Conservation (phyloP, 2,113 vertebrate genomes). For the Stegastes partitus region DNA sequence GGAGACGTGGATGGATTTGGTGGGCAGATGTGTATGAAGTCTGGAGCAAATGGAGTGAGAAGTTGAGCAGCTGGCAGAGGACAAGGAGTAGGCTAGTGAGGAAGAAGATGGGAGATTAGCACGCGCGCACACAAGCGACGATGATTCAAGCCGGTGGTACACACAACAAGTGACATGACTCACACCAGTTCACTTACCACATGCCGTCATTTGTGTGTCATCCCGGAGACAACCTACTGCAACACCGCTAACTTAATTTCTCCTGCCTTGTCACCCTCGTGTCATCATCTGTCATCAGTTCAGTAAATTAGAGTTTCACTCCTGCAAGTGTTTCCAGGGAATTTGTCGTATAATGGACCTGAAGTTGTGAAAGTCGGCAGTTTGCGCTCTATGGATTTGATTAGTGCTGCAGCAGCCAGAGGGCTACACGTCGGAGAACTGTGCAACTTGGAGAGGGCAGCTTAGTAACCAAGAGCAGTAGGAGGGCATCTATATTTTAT, state of each 20-base stretch:
- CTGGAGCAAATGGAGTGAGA: conserved; percentile 85
- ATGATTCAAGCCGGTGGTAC: conserved; percentile 46
- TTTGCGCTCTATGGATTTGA: conserved; percentile 48
- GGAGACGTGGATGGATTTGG: conserved; percentile 57
- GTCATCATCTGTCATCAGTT: conserved; percentile 74
- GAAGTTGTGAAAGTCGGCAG: conserved; percentile 58
- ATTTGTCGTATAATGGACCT: conserved; percentile 69
- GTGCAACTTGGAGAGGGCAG: conserved; percentile 32
- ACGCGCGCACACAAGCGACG: conserved; percentile 14
- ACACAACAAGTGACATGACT: conserved; percentile 63
- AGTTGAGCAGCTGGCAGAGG: conserved; percentile 81
- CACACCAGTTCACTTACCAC: conserved; percentile 71
- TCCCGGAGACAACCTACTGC: conserved; percentile 47
- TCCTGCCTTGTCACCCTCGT: conserved; percentile 57
- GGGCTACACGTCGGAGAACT: conserved; percentile 30
- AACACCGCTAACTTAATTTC: conserved; percentile 68
- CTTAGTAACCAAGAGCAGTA: conserved; percentile 53
- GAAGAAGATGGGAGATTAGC: conserved; percentile 53
- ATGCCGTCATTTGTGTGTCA: conserved; percentile 73
- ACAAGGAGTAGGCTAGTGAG: conserved; percentile 71
- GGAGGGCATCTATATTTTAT: conserved; percentile 70
- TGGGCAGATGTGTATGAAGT: conserved; percentile 83
- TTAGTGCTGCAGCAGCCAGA: conserved; percentile 42
- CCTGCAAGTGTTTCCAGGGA: conserved; percentile 58
- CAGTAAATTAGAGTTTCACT: conserved; percentile 68